A percentile compares a stretch with the other conserved stretches of the same genome.
phyloP scores from a whole-genome alignment of 2,113 vertebrate genomes.

The Ciconia boyciana region DNA sequence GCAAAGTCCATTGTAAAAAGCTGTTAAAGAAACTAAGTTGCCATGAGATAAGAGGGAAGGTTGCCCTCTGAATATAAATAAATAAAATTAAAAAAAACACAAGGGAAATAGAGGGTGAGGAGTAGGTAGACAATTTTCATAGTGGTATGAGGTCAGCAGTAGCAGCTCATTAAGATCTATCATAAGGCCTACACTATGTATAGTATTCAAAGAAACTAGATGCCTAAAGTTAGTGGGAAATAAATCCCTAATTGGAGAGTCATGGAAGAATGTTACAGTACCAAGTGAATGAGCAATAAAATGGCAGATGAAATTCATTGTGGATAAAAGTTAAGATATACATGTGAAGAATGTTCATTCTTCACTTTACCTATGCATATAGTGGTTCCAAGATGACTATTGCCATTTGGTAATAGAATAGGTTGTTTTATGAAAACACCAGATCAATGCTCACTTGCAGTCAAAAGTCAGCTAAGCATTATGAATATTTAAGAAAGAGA shows the following conservation, averaged over 20 bases:
- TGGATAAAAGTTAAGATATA: not conserved
- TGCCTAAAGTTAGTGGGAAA: not conserved
- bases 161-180: not conserved
- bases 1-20: not conserved
- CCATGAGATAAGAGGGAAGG: not conserved
- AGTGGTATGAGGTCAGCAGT: not conserved
- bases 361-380: not conserved
- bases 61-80: not conserved
- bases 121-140: not conserved
- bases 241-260: not conserved
- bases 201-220: not conserved
- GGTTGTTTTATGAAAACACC: not conserved
- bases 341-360: not conserved
- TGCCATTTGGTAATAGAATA: not conserved
- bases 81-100: not conserved
- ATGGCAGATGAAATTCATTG: not conserved
- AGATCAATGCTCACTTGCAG: not conserved
- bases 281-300: not conserved
- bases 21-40: not conserved
- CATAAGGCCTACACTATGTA: fast-evolving
- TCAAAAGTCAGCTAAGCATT: not conserved
- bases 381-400: not conserved
- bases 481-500: not conserved
- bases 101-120: not conserved
- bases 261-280: not conserved